Conservation (phyloP, 2,797 vertebrate genomes). For the Xiphophorus birchmanni region DNA sequence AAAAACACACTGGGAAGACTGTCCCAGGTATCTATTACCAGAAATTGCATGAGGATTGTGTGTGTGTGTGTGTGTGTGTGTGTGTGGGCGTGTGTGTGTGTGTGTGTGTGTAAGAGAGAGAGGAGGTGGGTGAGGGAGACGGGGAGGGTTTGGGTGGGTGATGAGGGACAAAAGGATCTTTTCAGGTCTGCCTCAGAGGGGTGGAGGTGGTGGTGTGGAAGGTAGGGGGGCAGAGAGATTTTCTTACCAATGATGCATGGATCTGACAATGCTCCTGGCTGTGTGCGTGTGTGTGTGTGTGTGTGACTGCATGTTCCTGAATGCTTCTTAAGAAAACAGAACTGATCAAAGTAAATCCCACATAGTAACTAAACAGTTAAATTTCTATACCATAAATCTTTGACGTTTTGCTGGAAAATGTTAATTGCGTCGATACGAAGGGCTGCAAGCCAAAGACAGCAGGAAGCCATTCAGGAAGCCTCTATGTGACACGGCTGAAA, state of each 20-base stretch:
- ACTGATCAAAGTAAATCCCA: conserved; percentile 38
- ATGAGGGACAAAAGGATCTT: conserved; percentile 82
- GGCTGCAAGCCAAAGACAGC: conserved; percentile 38
- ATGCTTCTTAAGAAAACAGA: conserved; percentile 33
- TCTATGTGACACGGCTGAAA: conserved; percentile 72
- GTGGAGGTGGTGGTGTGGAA: conserved; percentile 50
- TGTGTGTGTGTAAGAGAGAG: conserved; percentile 54
- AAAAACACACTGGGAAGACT: conserved; percentile 46
- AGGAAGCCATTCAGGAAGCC: conserved; percentile 74
- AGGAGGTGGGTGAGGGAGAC: conserved; percentile 20
- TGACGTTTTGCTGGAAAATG: conserved; percentile 17
- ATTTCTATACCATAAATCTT: conserved; percentile 26
- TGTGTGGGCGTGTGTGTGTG: no score
- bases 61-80: conserved; percentile 45
- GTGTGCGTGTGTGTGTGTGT: conserved; percentile 38
- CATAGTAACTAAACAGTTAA: conserved; percentile 12
- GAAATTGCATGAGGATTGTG: conserved; percentile 61
- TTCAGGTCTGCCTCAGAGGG: conserved; percentile 75
- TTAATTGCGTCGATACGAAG: conserved; percentile 34
- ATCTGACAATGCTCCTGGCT: conserved; percentile 81
- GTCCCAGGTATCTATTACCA: conserved; percentile 77
- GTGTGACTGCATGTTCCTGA: conserved; percentile 23
- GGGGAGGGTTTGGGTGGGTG: conserved; percentile 49
- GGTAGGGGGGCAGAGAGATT: conserved; percentile 68
- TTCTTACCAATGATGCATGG: conserved; percentile 84